Evolutionary conservation across 2,888 invertebrate species (phyloP), one percentile per base, ranked within the genome.

Genomic region (Branchipolynoe longqiensis): DNA sequence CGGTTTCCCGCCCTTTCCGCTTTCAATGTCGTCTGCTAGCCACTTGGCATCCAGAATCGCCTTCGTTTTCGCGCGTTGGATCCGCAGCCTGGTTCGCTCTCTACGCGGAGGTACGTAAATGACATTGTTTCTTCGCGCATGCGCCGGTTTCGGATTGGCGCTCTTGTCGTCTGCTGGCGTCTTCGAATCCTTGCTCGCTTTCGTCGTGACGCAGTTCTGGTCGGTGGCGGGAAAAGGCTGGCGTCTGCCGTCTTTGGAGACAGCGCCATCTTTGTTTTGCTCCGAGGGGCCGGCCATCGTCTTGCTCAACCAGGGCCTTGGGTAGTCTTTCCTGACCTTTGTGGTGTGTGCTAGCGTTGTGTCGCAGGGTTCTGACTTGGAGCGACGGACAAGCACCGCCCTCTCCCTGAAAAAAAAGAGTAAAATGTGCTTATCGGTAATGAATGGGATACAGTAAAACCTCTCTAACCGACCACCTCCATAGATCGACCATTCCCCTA

Each of bases 301-400:
- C 25, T 62, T 62, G 38, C 36, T 69, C 69, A 69, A 36, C 69
- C 69, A 69, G 0, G 69, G 69, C 18, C 38, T 69, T 12, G 69
- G 69, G 69, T 69, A 69, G 38, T 69, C 69, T n/a, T 69, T 69
- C 1, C 14, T n/a, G n/a, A n/a, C n/a, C n/a, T n/a, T n/a, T n/a
- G n/a, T n/a, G n/a, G n/a, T n/a, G n/a, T n/a, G n/a, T n/a, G n/a
- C n/a, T n/a, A n/a, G n/a, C n/a, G n/a, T n/a, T n/a, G n/a, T n/a
- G n/a, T n/a, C n/a, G n/a, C n/a, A n/a, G n/a, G n/a, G n/a, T n/a
- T n/a, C n/a, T n/a, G n/a, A n/a, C n/a, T n/a, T n/a, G n/a, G n/a
- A n/a, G n/a, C n/a, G n/a, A n/a, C n/a, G n/a, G n/a, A n/a, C n/a
- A n/a, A n/a, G n/a, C n/a, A n/a, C n/a, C n/a, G n/a, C n/a, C n/a